phyloP scores from a whole-genome alignment of 2,888 invertebrate species.

The Marronus borbonicus region DNA sequence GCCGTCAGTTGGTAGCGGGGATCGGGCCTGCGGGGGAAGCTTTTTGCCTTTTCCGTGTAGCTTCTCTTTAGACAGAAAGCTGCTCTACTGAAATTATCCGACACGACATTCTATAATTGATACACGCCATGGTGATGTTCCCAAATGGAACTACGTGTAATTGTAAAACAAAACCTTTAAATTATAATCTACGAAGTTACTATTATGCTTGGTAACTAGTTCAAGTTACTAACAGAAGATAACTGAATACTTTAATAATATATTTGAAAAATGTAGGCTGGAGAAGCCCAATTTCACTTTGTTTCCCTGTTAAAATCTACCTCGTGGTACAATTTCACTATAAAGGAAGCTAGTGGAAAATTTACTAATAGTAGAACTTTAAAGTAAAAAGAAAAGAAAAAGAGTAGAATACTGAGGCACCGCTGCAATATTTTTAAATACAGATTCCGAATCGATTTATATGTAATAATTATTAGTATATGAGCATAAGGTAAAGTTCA shows the following conservation, averaged over 20 bases:
- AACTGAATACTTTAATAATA: neutral
- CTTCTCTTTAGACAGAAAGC: slow-evolving; percentile 40
- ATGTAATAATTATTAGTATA: slow-evolving; percentile 55
- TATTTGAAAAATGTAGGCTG: too few species aligned
- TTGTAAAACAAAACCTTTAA: slow-evolving; percentile 5
- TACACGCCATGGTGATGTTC: too few species aligned
- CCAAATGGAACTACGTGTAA: slow-evolving; percentile 43
- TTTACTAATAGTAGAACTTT: too few species aligned
- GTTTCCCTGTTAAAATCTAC: too few species aligned
- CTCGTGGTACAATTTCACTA: too few species aligned
- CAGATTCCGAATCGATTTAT: slow-evolving; percentile 54
- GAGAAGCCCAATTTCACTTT: too few species aligned
- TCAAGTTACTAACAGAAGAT: neutral
- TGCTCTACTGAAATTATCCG: slow-evolving; percentile 41
- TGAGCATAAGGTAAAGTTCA: slow-evolving; percentile 38
- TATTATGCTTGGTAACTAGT: slow-evolving; percentile 31
- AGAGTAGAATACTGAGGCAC: slow-evolving; percentile 27
- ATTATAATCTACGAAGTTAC: neutral
- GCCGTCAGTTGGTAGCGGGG: neutral
- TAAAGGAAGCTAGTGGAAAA: too few species aligned
- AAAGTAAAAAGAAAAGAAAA: too few species aligned
- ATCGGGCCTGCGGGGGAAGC: neutral
- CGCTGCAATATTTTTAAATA: slow-evolving; percentile 63
- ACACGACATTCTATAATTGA: slow-evolving; percentile 44
- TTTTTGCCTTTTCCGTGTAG: slow-evolving; percentile 47